phyloP scores from a whole-genome alignment of 2,888 invertebrate species.

The Platycheirus albimanus region DNA sequence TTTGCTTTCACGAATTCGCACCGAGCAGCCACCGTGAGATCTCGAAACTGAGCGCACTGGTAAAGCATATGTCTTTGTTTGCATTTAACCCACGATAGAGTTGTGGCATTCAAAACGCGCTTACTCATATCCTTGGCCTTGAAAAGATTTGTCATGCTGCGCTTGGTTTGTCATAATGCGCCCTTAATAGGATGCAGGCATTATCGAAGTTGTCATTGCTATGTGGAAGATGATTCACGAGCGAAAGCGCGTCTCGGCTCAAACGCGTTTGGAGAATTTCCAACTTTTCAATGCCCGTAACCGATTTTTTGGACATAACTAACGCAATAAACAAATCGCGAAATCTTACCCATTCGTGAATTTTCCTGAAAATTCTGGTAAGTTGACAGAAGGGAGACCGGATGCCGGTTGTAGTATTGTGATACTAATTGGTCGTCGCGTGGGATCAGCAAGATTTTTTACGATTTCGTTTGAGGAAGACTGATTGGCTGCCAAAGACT shows the following conservation, averaged over 20 bases:
- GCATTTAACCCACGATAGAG: conserved; percentile 19
- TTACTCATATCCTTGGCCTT: conserved; percentile 4
- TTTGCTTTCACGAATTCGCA: conserved; percentile 44
- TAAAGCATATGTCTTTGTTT: conserved; percentile 32
- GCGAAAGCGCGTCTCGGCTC: conserved; percentile 24
- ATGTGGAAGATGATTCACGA: conserved; percentile 27
- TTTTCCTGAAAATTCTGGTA: conserved; percentile 11
- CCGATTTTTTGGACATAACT: conserved; percentile 5
- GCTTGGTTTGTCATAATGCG: conserved; percentile 22
- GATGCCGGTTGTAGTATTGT: neutral
- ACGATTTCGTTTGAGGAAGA: neutral
- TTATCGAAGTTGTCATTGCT: conserved; percentile 36
- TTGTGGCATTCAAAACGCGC: conserved; percentile 1
- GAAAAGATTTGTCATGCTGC: neutral
- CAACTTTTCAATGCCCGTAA: conserved; percentile 35
- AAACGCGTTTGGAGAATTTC: conserved; percentile 22
- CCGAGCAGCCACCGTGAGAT: conserved; percentile 5
- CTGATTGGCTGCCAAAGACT: neutral
- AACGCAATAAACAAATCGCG: conserved; percentile 31
- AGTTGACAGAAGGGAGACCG: neutral
- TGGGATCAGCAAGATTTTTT: neutral
- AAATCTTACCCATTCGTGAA: conserved; percentile 39
- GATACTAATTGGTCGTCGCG: conserved; percentile 19
- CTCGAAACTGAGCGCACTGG: conserved; percentile 10
- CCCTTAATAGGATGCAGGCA: conserved; percentile 19